Evolutionary conservation across 2,888 invertebrate species (phyloP), one percentile per base, ranked within the genome.

Genomic region (Hydroisotoma schaefferi): DNA sequence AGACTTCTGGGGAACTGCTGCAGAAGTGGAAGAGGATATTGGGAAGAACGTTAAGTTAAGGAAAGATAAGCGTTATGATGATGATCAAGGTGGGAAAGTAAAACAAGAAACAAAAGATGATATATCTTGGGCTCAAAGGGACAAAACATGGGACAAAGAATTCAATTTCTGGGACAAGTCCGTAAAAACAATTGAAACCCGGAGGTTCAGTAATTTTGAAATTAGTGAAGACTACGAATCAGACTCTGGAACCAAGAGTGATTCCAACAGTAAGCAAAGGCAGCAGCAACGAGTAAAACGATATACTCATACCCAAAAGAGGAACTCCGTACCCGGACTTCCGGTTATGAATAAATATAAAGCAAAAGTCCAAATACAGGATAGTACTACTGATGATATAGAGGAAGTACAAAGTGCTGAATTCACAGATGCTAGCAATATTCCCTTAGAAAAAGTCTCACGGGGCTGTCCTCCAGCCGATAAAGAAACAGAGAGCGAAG

Each of bases 121-220:
- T 6, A 43, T 22, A 43, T 10, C 43, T 22, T n/a, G 18, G 10
- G 22, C 47, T 26, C 12, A 47, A 47, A 65, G 60, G 33, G 61
- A 60, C 47, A 61, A 62, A 26, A 64, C 61, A 55, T 64, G 64
- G 63, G 68, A 65, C 15, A 59, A 57, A 47, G 65, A 65, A 53
- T 65, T 63, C 51, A 68, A 68, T 56, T 69, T 69, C 55, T 69
- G 69, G 69, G 69, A 69, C 22, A 63, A 63, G 47, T 61, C 63
- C 49, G 54, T 53, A 18, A 52, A 61, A 59, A 61, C 61, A 12
- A 61, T 65, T 57, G 65, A 65, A 48, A 55, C 65, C 6, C 12
- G 63, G 33, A 47, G 68, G 46, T 63, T 68, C 43, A 62, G 64
- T 43, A 68, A 65, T 54, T 68, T 68, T 40, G 68, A 68, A 63